A percentile compares a stretch with the other conserved stretches of the same genome.
These are phyloP conservation scores for Beroe ovata DNA, from an alignment of 37 sponge, comb jelly and placozoan species.

Conservation along the genomic window DNA sequence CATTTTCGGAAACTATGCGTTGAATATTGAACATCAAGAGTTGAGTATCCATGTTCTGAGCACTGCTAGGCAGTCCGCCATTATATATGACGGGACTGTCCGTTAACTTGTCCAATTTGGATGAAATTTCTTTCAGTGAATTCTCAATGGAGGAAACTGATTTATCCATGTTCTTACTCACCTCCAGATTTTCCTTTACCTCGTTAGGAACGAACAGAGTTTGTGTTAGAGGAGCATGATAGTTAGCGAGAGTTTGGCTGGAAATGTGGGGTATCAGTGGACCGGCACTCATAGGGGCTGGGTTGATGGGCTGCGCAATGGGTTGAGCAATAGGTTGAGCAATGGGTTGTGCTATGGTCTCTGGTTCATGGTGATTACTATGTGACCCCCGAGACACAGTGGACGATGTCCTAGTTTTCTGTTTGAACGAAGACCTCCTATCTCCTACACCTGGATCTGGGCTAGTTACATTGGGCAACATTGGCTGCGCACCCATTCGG, in stretches of 20 bases:
- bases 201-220: background rate
- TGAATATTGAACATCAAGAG: slow-evolving; percentile 43
- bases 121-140: background rate
- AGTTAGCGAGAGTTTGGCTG: background rate
- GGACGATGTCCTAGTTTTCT: background rate
- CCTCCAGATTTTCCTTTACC: slow-evolving; percentile 32
- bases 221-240: background rate
- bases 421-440: background rate
- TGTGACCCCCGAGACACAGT: background rate
- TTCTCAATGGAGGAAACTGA: slow-evolving; percentile 13
- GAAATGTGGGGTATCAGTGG: slow-evolving; percentile 13
- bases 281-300: background rate
- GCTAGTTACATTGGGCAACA: background rate
- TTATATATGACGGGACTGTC: background rate
- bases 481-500: slow-evolving; percentile 45
- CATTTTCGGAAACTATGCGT: slow-evolving; percentile 13
- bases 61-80: background rate
- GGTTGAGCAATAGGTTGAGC: background rate
- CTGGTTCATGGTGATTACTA: background rate
- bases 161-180: background rate
- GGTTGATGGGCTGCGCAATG: background rate
- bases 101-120: background rate
- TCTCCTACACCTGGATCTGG: background rate
- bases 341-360: background rate
- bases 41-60: slow-evolving; percentile 28